Percentiles rank a stretch among this genome's conserved stretches.
phyloP scores from a whole-genome alignment of 2,113 vertebrate genomes.

The Phrynocephalus versicolor region DNA sequence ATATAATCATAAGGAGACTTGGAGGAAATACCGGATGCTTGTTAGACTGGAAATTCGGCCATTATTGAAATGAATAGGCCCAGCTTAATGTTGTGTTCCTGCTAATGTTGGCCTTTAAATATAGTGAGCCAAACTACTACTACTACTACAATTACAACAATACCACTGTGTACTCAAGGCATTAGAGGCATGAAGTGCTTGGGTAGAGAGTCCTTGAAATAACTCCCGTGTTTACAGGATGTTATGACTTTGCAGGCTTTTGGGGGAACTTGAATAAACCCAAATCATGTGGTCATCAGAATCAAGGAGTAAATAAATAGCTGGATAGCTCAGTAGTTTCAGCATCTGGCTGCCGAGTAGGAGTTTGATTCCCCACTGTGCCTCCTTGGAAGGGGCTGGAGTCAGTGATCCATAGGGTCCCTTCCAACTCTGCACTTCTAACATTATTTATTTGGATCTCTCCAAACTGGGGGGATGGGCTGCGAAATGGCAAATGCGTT shows the following conservation, averaged over 20 bases:
- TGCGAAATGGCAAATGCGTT: too few relatives aligned
- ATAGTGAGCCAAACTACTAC: too few relatives aligned
- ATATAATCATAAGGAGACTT: conserved; percentile 8
- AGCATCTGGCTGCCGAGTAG: too few relatives aligned
- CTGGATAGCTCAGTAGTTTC: too few relatives aligned
- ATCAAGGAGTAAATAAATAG: neutral
- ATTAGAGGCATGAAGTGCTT: neutral
- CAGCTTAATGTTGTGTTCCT: conserved; percentile 11
- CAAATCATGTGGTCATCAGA: neutral
- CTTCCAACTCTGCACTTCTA: too few relatives aligned
- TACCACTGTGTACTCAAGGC: neutral
- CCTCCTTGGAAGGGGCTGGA: too few relatives aligned
- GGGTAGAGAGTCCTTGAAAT: neutral
- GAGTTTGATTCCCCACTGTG: too few relatives aligned
- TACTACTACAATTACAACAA: too few relatives aligned
- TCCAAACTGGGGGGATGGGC: too few relatives aligned
- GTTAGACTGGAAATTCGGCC: conserved; percentile 12
- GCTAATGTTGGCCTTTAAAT: conserved; percentile 5
- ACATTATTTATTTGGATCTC: too few relatives aligned
- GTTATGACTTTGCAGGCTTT: neutral
- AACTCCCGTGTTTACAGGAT: neutral
- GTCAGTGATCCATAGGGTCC: too few relatives aligned
- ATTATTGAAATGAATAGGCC: neutral
- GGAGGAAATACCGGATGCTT: conserved; percentile 6
- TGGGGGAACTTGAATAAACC: neutral